Evolutionary conservation across 2,113 vertebrate genomes (phyloP).

Genomic region (Oreochromis tanganicae): DNA sequence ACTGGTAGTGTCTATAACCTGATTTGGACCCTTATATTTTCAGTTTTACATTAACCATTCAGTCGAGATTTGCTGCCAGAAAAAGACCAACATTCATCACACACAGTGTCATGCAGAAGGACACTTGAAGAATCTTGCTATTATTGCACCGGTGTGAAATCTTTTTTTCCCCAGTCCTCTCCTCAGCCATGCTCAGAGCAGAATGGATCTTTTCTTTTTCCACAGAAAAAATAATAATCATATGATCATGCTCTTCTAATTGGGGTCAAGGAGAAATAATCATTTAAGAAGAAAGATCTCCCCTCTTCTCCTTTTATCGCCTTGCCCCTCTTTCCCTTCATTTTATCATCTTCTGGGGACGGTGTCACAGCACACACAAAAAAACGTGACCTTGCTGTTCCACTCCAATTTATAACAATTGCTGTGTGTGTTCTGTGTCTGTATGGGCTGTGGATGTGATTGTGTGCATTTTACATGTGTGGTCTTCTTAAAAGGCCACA

Average conservation of each 20-base stretch:
- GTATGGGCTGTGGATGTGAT: neutral
- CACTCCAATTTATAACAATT: conserved; percentile 28
- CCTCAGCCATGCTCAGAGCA: neutral
- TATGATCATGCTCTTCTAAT: conserved; percentile 47
- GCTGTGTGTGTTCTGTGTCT: neutral
- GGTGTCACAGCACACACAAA: conserved; percentile 15
- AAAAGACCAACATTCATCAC: neutral
- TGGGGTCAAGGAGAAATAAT: conserved; percentile 61
- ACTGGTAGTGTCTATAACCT: neutral
- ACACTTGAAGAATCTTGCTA: neutral
- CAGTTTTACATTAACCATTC: neutral
- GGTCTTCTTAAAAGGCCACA: neutral
- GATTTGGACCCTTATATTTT: neutral
- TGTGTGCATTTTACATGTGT: neutral
- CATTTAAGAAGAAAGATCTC: conserved; percentile 41
- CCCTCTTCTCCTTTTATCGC: neutral
- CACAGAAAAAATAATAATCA: conserved; percentile 31
- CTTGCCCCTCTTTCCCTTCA: neutral
- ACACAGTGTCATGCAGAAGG: neutral
- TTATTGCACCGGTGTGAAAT: neutral
- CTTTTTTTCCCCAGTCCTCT: neutral
- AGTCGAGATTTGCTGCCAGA: neutral
- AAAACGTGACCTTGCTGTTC: conserved; percentile 35
- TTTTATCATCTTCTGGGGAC: conserved; percentile 37
- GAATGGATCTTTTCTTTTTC: neutral